Evolutionary conservation across 2,797 vertebrate genomes (phyloP), one percentile per base, ranked within the genome.

Genomic region (Hyperoplus lanceolatus): DNA sequence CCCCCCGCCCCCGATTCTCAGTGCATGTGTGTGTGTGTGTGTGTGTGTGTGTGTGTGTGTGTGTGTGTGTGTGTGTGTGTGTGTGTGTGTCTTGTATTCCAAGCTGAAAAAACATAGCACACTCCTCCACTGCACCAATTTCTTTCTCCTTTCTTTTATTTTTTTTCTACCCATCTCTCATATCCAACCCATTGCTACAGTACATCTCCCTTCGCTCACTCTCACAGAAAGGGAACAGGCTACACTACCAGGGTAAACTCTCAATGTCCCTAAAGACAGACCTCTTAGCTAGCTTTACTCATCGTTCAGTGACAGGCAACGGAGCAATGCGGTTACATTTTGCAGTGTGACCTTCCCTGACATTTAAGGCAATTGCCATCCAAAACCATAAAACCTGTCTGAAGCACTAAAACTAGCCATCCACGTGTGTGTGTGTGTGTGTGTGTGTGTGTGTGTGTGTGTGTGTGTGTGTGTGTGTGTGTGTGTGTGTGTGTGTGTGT

Each of bases 51-150:
- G 70, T 64, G 36, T 70, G 42, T 72, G 51, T 66, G 15, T 72
- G 60, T 61, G 8, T 36, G 18, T 16, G 45, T 54, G 55, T 70
- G 21, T 62, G 59, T 55, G 61, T 62, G 55, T 75, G 15, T 16
- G 36, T 70, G 66, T 81, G 72, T 91, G 90, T 91, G 92, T 90
- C 90, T 90, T 80, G 89, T 87, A 91, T 91, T 86, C 85, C 84
- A 91, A 93, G 80, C 70, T 81, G 85, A 86, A 90, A 93, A 89
- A 67, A 83, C 84, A 87, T 73, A 89, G 76, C 80, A 84, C 80
- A 84, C 58, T 80, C 73, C 80, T 90, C 86, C 83, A 87, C 89
- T 93, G 87, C 90, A 91, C 78, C 90, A 87, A 59, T 83, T 85
- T 83, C 84, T 81, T 73, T 60, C 55, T 68, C 70, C 71, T 80